Conservation (phyloP, 1,140 invertebrate species). For the Tetragnatha versicolor region DNA sequence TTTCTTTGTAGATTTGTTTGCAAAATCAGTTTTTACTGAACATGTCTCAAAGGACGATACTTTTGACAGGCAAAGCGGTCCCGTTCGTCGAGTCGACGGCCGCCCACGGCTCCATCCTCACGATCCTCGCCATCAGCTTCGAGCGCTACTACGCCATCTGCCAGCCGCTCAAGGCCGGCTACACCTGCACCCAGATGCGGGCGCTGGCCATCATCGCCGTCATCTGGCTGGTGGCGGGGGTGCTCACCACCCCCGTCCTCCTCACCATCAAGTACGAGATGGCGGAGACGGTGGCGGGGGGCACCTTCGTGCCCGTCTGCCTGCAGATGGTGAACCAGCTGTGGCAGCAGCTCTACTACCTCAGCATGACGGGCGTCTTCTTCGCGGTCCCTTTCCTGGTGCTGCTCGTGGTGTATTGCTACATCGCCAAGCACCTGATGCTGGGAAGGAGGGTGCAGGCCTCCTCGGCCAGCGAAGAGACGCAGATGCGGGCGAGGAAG, state of each 20-base stretch:
- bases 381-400: slow-evolving; percentile 83
- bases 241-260: slow-evolving; percentile 74
- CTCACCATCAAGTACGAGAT: slow-evolving; percentile 69
- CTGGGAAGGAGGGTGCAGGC: slow-evolving; percentile 65
- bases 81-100: slow-evolving; percentile 92
- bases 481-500: slow-evolving; percentile 59
- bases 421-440: slow-evolving; percentile 84
- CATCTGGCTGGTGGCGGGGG: slow-evolving; percentile 83
- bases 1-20: too few species aligned
- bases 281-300: slow-evolving; percentile 71
- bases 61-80: slow-evolving; percentile 71
- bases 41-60: too few species aligned
- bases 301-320: slow-evolving; percentile 75
- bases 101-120: slow-evolving; percentile 90
- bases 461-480: slow-evolving; percentile 40
- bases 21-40: too few species aligned
- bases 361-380: slow-evolving; percentile 78
- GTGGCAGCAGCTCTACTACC: slow-evolving; percentile 79
- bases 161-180: slow-evolving; percentile 86
- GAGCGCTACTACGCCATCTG: slow-evolving; percentile 95
- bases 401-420: slow-evolving; percentile 79
- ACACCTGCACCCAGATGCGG: slow-evolving; percentile 87
- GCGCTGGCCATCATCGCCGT: slow-evolving; percentile 82
- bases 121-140: slow-evolving; percentile 86
- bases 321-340: slow-evolving; percentile 75